phyloP scores from a whole-genome alignment of 2,888 invertebrate species.

The Andrena haemorrhoa region DNA sequence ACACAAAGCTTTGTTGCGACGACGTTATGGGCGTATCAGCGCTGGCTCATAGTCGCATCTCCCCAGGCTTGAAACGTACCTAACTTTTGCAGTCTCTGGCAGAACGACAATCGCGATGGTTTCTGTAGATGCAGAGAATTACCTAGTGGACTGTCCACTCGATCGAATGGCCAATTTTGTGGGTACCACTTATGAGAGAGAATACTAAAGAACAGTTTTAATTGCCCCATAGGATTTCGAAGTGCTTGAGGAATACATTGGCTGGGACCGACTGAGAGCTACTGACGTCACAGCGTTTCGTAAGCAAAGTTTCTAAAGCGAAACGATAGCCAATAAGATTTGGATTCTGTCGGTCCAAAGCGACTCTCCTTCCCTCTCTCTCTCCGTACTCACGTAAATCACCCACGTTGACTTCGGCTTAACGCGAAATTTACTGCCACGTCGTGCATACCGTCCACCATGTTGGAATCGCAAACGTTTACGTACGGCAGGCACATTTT shows the following conservation, averaged over 20 bases:
- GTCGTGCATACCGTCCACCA: slow-evolving; percentile 67
- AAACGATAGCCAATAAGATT: slow-evolving; percentile 60
- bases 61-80: not conserved
- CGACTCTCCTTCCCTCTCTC: slow-evolving; percentile 51
- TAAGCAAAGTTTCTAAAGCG: slow-evolving; percentile 31
- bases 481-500: slow-evolving; percentile 57
- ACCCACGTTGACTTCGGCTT: slow-evolving; percentile 76
- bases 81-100: not conserved
- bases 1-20: not conserved
- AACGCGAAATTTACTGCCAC: slow-evolving; percentile 79
- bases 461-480: slow-evolving; percentile 73
- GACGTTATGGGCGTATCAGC: not conserved
- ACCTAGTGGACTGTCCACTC: not conserved
- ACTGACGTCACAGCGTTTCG: slow-evolving; percentile 3
- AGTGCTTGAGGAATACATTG: not conserved
- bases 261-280: not conserved
- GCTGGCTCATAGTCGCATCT: not conserved
- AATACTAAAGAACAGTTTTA: too few relatives aligned
- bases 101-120: not conserved
- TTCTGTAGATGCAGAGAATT: too few relatives aligned
- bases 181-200: too few relatives aligned
- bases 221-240: not conserved
- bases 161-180: too few relatives aligned
- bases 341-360: slow-evolving; percentile 59
- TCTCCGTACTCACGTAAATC: slow-evolving; percentile 78